These are phyloP conservation scores for Monochamus saltuarius DNA, from an alignment of 1,140 invertebrate species.

Conservation along the genomic window DNA sequence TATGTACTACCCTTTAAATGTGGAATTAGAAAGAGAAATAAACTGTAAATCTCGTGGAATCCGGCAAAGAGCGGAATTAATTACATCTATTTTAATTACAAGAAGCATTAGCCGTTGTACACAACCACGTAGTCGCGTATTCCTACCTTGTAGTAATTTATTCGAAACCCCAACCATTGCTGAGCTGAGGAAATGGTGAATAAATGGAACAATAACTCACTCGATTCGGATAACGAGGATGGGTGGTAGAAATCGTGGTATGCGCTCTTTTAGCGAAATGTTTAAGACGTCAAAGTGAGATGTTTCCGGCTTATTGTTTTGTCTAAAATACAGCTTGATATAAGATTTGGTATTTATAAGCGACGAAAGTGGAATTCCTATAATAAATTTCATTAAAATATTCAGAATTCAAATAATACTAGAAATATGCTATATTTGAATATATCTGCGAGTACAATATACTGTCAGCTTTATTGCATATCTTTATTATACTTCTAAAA, in stretches of 20 bases:
- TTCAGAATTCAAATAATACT: too few relatives aligned
- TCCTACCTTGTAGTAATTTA: slow-evolving; percentile 27
- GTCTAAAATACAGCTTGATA: too few relatives aligned
- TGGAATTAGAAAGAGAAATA: too few relatives aligned
- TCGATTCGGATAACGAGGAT: slow-evolving; percentile 27
- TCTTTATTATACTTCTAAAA: too few relatives aligned
- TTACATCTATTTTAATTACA: slow-evolving; percentile 29
- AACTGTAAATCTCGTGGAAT: slow-evolving; percentile 23
- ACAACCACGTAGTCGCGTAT: slow-evolving; percentile 12
- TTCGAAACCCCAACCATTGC: slow-evolving; percentile 19
- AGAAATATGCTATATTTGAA: too few relatives aligned
- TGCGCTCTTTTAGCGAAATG: slow-evolving; percentile 12
- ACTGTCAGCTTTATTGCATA: too few relatives aligned
- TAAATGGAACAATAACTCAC: slow-evolving; percentile 30
- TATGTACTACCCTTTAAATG: too few relatives aligned
- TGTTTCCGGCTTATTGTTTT: slow-evolving; percentile 1
- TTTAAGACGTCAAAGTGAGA: slow-evolving; percentile 18
- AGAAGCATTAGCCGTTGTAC: slow-evolving; percentile 20
- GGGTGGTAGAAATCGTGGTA: slow-evolving; percentile 1
- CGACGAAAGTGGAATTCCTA: too few relatives aligned
- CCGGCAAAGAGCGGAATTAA: slow-evolving; percentile 25
- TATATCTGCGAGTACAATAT: too few relatives aligned
- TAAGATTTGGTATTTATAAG: too few relatives aligned
- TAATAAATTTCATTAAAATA: too few relatives aligned
- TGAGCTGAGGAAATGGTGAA: slow-evolving; percentile 28